Evolutionary conservation across 2,113 vertebrate species (phyloP).

Genomic region (Struthio camelus): DNA sequence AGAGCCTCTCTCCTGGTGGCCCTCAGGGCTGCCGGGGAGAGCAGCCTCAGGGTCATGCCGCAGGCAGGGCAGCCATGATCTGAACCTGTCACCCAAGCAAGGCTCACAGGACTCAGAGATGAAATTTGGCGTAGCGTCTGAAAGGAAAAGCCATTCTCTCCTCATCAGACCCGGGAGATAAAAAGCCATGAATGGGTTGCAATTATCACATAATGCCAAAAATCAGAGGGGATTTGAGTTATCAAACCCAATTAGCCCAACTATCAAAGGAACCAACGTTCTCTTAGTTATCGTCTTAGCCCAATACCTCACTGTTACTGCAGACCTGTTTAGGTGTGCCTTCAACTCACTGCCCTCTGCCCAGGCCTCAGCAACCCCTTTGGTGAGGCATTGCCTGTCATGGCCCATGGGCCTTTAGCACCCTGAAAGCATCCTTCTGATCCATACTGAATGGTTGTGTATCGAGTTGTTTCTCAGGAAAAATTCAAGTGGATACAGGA

Average conservation of each 20-base stretch:
- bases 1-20: no score
- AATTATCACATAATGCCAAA: not conserved
- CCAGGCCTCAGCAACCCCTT: not conserved
- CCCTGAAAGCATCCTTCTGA: not conserved
- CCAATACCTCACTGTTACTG: not conserved
- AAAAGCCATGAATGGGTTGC: not conserved
- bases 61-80: rapidly evolving
- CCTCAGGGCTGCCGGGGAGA: not conserved
- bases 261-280: not conserved
- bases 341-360: not conserved
- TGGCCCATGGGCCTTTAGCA: not conserved
- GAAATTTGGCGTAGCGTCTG: not conserved
- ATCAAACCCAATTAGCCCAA: not conserved
- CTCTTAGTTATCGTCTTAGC: not conserved
- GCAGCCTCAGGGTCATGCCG: not conserved
- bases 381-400: not conserved
- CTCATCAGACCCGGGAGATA: not conserved
- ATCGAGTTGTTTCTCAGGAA: not conserved
- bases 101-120: not conserved
- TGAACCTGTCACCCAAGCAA: not conserved
- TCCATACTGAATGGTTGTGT: not conserved
- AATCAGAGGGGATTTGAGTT: not conserved
- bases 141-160: not conserved
- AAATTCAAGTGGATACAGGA: not conserved
- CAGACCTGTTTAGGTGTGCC: not conserved